Base-by-base conservation (phyloP, 1,140 invertebrate species). In the Drosophila lini region DNA sequence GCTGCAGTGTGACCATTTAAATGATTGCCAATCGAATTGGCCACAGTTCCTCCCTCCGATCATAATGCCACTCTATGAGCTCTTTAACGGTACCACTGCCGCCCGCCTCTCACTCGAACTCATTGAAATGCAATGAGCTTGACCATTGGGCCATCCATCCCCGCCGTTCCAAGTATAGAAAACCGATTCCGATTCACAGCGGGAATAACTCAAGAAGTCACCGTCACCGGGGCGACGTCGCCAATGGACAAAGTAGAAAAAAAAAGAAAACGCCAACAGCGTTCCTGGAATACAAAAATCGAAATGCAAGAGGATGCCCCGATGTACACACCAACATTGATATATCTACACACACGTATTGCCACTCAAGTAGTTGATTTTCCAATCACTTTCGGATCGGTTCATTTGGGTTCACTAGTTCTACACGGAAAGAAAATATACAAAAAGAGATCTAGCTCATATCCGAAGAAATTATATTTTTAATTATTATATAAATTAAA, bases 71-170 rank as follows among this genome's bases (percentile, higher is more conserved):
- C 67, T 55, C 55, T 57, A 56, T 78, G 53, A 42, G 58, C 40
- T 58, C 47, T 36, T 58, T 73, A 73, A 59, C 69, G 69, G 65
- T 71, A 48, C 36, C 44, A 10, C 19, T 31, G 15, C 11, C 11
- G 34, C 11, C 32, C 31, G 41, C 28, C 44, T 40, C 63, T 68
- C 44, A 32, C 28, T 61, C 16, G 3, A 44, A 65, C 61, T 61
- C 62, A 69, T 73, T 71, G 67, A 59, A 73, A 71, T 71, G 69
- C 69, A 73, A 50, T 59, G 67, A 19, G 53, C 52, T 70, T 57
- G 48, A 19, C 32, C 32, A 28, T 45, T 40, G 38, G 22, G 44
- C 44, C 19, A 22, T 15, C 45, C 25, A 50, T 31, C 47, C 47
- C 16, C 15, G 41, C 10, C 10, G 52, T 71, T 73, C 69, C 65